These are phyloP conservation scores for Nannoperca australis DNA, from an alignment of 2,797 vertebrate species.

Conservation along the genomic window DNA sequence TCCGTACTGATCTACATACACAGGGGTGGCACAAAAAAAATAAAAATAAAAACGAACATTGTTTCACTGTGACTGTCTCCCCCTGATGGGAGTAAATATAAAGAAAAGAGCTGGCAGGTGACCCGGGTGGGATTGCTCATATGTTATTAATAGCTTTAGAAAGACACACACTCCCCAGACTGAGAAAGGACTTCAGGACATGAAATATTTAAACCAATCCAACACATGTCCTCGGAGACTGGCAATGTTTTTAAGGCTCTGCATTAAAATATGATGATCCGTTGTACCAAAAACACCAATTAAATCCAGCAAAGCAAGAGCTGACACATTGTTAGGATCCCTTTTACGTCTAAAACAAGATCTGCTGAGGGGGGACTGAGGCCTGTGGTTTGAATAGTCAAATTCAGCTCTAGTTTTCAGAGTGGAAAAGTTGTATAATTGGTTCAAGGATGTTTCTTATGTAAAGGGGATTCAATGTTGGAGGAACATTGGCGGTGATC, in stretches of 20 bases:
- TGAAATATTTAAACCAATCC: slow-evolving; percentile 31
- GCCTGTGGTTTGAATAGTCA: background rate
- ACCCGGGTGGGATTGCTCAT: slow-evolving; percentile 18
- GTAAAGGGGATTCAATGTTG: background rate
- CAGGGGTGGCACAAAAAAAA: no score
- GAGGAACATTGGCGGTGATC: background rate
- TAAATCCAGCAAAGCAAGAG: slow-evolving; percentile 15
- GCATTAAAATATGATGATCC: slow-evolving; percentile 36
- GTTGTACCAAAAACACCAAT: slow-evolving; percentile 20
- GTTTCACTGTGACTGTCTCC: background rate
- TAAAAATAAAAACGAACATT: background rate
- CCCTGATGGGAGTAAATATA: slow-evolving; percentile 12
- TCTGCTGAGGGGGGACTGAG: background rate
- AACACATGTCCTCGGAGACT: slow-evolving; percentile 9
- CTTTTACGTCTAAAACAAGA: slow-evolving; percentile 12
- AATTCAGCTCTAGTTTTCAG: background rate
- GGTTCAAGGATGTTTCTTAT: background rate
- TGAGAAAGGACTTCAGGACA: slow-evolving; percentile 3
- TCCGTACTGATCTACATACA: background rate
- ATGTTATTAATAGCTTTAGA: slow-evolving; percentile 32
- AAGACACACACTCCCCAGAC: slow-evolving; percentile 4
- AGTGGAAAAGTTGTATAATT: background rate
- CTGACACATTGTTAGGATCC: slow-evolving; percentile 8
- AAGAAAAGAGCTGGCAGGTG: background rate
- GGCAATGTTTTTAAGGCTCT: background rate